phyloP scores from a whole-genome alignment of 2,113 vertebrate genomes.

The Calidris pygmaea region DNA sequence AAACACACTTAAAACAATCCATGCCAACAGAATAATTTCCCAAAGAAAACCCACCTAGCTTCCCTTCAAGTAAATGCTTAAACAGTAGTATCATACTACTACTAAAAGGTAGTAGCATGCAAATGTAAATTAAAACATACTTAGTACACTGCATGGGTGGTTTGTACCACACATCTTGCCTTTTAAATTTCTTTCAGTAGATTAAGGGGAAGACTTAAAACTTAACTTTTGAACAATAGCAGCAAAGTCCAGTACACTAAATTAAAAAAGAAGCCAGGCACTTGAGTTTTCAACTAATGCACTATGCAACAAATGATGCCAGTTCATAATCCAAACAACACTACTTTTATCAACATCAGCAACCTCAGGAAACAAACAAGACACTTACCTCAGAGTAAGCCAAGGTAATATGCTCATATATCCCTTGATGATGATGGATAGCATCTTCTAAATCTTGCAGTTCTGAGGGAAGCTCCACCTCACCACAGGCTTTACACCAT shows the following conservation, averaged over 20 bases:
- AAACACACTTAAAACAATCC: background rate
- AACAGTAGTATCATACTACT: background rate
- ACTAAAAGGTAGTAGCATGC: background rate
- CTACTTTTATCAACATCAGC: background rate
- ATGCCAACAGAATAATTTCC: background rate
- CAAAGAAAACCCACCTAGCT: background rate
- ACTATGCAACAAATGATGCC: background rate
- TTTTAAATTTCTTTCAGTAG: background rate
- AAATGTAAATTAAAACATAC: background rate
- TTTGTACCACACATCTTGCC: background rate
- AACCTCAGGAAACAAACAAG: background rate
- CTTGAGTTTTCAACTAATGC: background rate
- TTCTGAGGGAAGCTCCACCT: slow-evolving; percentile 95
- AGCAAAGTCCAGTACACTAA: background rate
- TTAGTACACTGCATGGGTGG: background rate
- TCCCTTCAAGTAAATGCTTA: background rate
- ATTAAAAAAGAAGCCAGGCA: background rate
- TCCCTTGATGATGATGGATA: slow-evolving; percentile 96
- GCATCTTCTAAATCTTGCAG: slow-evolving; percentile 97
- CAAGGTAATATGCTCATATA: slow-evolving; percentile 94
- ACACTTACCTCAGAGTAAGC: slow-evolving; percentile 91
- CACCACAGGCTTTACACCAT: slow-evolving; percentile 97
- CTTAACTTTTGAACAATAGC: background rate
- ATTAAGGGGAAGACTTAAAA: background rate
- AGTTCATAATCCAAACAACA: background rate